These are phyloP conservation scores for Anseranas semipalmata DNA, from an alignment of 2,113 vertebrate species.

Conservation along the genomic window DNA sequence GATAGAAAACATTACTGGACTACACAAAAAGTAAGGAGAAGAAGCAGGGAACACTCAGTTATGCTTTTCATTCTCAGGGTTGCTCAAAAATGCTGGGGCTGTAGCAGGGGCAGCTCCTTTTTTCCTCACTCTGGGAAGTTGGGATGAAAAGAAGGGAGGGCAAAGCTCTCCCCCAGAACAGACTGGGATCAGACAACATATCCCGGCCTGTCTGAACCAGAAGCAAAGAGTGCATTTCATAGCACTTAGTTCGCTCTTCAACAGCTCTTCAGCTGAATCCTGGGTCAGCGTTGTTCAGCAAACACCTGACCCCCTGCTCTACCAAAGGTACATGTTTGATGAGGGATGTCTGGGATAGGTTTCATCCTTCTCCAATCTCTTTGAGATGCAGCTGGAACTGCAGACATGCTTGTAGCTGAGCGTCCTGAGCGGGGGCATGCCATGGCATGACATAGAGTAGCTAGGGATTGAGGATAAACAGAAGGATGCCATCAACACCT, in stretches of 20 bases:
- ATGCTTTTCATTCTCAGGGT: neutral
- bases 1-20: neutral
- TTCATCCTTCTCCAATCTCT: neutral
- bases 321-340: neutral
- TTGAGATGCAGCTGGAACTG: neutral
- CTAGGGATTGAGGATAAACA: neutral
- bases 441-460: neutral
- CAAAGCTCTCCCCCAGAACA: neutral
- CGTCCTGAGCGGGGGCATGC: neutral
- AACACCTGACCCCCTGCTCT: neutral
- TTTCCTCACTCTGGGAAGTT: neutral
- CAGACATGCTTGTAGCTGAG: neutral
- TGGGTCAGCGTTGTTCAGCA: neutral
- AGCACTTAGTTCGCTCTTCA: neutral
- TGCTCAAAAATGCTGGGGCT: neutral
- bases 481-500: neutral
- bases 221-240: neutral
- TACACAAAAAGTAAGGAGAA: neutral
- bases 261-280: neutral
- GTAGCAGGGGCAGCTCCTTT: neutral
- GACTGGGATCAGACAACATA: neutral
- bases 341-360: neutral
- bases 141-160: neutral
- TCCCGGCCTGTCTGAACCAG: neutral
- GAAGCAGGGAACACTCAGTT: neutral